Percentiles rank a stretch among this genome's conserved stretches.
Evolutionary conservation across 2,797 vertebrate genomes (phyloP).

Genomic region (Spheniscus humboldti): DNA sequence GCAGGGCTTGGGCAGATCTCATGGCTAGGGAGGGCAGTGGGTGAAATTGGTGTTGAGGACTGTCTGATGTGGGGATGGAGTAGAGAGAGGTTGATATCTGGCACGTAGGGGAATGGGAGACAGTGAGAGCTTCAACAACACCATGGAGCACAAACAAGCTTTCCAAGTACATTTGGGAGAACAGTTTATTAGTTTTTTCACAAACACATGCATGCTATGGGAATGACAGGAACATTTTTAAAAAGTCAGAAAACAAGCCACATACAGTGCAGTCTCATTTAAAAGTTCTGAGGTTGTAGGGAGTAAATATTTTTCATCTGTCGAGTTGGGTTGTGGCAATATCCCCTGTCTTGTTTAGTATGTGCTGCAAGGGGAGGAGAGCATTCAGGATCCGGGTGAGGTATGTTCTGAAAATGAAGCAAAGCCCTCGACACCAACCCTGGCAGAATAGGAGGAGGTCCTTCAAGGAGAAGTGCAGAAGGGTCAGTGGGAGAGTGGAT

Average conservation of each 20-base stretch:
- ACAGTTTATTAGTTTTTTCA: background rate
- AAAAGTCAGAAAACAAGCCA: background rate
- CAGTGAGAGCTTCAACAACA: background rate
- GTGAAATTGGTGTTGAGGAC: background rate
- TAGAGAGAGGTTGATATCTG: background rate
- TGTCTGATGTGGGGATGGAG: background rate
- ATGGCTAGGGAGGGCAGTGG: background rate
- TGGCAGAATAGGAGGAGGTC: background rate
- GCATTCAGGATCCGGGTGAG: background rate
- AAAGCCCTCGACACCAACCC: background rate
- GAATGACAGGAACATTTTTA: background rate
- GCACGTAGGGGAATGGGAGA: fast-evolving
- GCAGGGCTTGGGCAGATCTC: background rate
- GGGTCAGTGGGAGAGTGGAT: background rate
- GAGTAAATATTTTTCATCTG: background rate
- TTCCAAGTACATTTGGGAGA: background rate
- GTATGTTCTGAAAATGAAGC: background rate
- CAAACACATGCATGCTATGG: background rate
- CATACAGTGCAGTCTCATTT: background rate
- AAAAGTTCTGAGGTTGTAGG: background rate
- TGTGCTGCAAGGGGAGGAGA: background rate
- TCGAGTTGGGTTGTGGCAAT: background rate
- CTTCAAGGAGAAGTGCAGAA: background rate
- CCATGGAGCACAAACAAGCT: background rate
- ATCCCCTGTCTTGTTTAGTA: background rate